Percentiles rank a stretch among this genome's conserved stretches.
Conservation (phyloP, 2,113 vertebrate genomes). For the Gambusia affinis region DNA sequence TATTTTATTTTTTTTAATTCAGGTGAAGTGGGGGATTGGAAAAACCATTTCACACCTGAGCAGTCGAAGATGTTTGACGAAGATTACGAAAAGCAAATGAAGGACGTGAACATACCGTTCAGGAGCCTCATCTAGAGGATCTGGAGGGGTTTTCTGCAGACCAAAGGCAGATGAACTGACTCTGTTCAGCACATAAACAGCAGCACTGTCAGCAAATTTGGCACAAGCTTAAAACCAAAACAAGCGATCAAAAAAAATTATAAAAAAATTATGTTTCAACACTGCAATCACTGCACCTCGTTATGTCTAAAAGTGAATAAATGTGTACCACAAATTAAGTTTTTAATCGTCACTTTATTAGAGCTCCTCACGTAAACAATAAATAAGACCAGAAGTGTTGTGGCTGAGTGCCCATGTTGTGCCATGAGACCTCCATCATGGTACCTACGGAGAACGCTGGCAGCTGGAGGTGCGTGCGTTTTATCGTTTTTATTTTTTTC, state of each 20-base stretch:
- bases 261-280: neutral
- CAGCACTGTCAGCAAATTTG: neutral
- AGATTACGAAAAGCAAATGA: conserved; percentile 85
- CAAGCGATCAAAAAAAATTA: neutral
- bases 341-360: conserved; percentile 75
- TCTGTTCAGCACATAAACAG: conserved; percentile 3
- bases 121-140: conserved; percentile 70
- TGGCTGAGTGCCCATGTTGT: conserved; percentile 69
- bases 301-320: conserved; percentile 34
- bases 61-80: conserved; percentile 85
- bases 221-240: conserved; percentile 14
- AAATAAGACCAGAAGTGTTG: conserved; percentile 81
- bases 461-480: conserved; percentile 48
- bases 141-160: neutral
- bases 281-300: conserved; percentile 1
- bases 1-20: neutral
- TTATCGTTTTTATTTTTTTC: conserved; percentile 18
- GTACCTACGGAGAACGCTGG: conserved; percentile 54
- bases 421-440: conserved; percentile 62
- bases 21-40: conserved; percentile 91
- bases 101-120: conserved; percentile 78
- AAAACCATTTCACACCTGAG: conserved; percentile 86
- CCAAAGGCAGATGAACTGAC: conserved; percentile 23
- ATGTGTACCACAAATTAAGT: conserved; percentile 51
- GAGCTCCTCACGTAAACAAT: conserved; percentile 77